Evolutionary conservation across 53 echinoderm and acorn worm species (phyloP).

Genomic region (Actinopyga echinites): DNA sequence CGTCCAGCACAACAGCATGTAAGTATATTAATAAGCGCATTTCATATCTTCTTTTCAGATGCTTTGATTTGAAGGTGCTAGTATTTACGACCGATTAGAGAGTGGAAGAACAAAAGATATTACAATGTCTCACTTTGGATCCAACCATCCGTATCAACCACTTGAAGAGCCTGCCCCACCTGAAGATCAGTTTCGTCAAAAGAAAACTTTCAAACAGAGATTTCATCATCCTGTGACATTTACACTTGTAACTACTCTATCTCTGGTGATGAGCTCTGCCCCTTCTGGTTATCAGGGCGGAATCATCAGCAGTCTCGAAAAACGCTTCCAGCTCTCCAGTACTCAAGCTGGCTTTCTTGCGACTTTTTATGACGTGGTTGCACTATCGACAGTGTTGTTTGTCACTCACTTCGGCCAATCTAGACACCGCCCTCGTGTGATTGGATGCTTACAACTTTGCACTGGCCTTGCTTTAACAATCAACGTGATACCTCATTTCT

Average conservation of each 20-base stretch:
- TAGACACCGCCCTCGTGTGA: slow-evolving; percentile 22
- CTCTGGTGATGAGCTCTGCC: slow-evolving; percentile 14
- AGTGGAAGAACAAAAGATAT: background rate
- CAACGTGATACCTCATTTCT: slow-evolving; percentile 4
- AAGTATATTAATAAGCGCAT: no score
- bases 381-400: slow-evolving; percentile 9
- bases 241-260: background rate
- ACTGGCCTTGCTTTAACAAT: background rate
- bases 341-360: background rate
- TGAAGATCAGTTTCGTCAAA: background rate
- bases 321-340: slow-evolving; percentile 20
- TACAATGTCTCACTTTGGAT: background rate
- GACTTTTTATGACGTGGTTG: slow-evolving; percentile 25
- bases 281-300: slow-evolving; percentile 10
- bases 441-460: slow-evolving; percentile 14
- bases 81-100: no score
- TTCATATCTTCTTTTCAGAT: no score
- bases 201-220: slow-evolving; percentile 9
- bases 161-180: slow-evolving; percentile 11
- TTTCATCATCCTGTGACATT: slow-evolving; percentile 10
- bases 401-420: slow-evolving; percentile 36
- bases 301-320: slow-evolving; percentile 13
- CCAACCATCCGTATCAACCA: slow-evolving; percentile 2
- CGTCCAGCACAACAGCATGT: no score
- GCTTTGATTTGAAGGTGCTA: no score